Evolutionary conservation across 2,113 vertebrate species (phyloP).

Genomic region (Serilophus lunatus): DNA sequence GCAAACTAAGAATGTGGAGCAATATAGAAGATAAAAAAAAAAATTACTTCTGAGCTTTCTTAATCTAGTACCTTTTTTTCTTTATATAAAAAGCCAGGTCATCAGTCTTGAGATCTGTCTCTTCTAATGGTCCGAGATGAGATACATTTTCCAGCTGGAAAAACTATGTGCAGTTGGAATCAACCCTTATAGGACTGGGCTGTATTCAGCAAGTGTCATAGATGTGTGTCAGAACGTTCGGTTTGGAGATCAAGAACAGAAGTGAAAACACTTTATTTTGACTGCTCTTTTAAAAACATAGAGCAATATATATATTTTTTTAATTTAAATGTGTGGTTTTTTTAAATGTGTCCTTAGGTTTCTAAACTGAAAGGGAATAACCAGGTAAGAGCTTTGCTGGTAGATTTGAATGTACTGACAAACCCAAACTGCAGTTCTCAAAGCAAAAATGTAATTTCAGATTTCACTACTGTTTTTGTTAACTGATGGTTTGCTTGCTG

Average conservation of each 20-base stretch:
- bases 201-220: slow-evolving; percentile 7
- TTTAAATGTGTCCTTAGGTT: background rate
- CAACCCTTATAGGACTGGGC: background rate
- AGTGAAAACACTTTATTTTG: slow-evolving; percentile 27
- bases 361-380: background rate
- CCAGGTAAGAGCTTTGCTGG: background rate
- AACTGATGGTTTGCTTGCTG: background rate
- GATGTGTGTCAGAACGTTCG: background rate
- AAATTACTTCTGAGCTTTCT: background rate
- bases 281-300: background rate
- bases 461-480: background rate
- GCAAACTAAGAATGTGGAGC: background rate
- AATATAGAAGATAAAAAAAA: background rate
- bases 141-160: slow-evolving; percentile 33
- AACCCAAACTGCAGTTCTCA: background rate
- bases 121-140: slow-evolving; percentile 5
- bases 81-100: background rate
- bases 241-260: background rate
- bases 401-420: background rate
- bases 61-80: background rate
- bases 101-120: background rate
- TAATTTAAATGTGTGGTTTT: background rate
- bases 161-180: slow-evolving; percentile 20
- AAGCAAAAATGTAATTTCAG: background rate
- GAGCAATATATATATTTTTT: background rate